Evolutionary conservation across 2,113 vertebrate genomes (phyloP).

Genomic region (Leptocoma aspasia): DNA sequence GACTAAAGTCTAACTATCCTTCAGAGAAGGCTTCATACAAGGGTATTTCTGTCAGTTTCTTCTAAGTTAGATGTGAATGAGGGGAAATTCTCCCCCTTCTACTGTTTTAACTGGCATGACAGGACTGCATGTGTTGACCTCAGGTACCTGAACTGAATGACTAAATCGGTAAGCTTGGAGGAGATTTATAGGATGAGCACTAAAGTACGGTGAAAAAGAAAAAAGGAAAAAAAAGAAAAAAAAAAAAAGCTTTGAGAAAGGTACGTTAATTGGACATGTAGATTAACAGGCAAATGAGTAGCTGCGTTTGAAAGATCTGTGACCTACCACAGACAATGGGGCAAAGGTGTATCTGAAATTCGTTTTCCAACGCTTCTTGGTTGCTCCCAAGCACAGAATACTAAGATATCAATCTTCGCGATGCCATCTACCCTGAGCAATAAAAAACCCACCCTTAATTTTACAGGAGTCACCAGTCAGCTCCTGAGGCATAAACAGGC

Average conservation of each 20-base stretch:
- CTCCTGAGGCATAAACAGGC: background rate
- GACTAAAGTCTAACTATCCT: background rate
- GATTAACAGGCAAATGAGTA: background rate
- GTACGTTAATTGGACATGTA: background rate
- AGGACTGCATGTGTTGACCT: accelerated
- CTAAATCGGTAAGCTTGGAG: background rate
- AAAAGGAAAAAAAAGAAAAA: background rate
- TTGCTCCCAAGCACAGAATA: background rate
- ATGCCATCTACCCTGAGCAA: background rate
- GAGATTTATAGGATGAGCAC: background rate
- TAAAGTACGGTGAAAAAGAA: background rate
- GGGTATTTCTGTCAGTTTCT: background rate
- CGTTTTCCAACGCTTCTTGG: background rate
- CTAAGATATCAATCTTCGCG: background rate
- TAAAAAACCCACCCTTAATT: background rate
- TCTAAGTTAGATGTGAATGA: background rate
- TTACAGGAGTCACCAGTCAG: background rate
- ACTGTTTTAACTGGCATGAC: background rate
- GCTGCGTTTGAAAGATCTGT: background rate
- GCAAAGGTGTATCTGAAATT: background rate
- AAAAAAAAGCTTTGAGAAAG: background rate
- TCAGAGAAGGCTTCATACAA: background rate
- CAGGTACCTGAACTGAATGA: background rate
- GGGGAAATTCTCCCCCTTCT: background rate
- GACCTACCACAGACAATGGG: background rate